These are phyloP conservation scores for Hylaeus volcanicus DNA, from an alignment of 1,140 invertebrate species.

Conservation along the genomic window DNA sequence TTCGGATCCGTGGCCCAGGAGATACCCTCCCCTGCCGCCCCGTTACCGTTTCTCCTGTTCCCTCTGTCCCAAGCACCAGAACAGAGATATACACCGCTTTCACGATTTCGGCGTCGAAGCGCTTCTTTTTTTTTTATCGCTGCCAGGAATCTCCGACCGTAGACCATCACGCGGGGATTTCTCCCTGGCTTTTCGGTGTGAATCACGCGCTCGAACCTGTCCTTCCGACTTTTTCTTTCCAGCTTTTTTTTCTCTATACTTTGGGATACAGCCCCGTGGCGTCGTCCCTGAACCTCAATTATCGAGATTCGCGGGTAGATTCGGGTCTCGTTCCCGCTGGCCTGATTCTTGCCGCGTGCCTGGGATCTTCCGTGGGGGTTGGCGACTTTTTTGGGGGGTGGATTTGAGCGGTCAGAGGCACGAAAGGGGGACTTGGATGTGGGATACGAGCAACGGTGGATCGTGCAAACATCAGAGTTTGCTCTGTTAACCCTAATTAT, in stretches of 20 bases:
- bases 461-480: too few species aligned
- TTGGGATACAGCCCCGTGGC: neutral
- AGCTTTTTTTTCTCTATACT: neutral
- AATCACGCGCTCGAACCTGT: conserved; percentile 15
- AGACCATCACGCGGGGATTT: conserved; percentile 30
- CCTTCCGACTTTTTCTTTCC: neutral
- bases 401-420: too few species aligned
- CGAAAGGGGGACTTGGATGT: too few species aligned
- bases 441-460: too few species aligned
- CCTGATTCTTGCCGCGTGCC: neutral
- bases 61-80: neutral
- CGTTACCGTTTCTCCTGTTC: neutral
- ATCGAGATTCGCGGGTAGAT: conserved; percentile 43
- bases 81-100: conserved; percentile 15
- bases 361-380: conserved; percentile 8
- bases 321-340: neutral
- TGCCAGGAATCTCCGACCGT: conserved; percentile 7
- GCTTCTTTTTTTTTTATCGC: conserved; percentile 43
- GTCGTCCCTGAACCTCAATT: conserved; percentile 23
- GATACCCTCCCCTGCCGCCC: neutral
- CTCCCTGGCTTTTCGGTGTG: conserved; percentile 11
- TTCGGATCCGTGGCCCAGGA: conserved; percentile 14
- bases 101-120: conserved; percentile 2
- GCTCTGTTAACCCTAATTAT: too few species aligned
- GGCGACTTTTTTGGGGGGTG: too few species aligned